phyloP scores from a whole-genome alignment of 2,888 invertebrate genomes.

The Leucoptera coffeella region DNA sequence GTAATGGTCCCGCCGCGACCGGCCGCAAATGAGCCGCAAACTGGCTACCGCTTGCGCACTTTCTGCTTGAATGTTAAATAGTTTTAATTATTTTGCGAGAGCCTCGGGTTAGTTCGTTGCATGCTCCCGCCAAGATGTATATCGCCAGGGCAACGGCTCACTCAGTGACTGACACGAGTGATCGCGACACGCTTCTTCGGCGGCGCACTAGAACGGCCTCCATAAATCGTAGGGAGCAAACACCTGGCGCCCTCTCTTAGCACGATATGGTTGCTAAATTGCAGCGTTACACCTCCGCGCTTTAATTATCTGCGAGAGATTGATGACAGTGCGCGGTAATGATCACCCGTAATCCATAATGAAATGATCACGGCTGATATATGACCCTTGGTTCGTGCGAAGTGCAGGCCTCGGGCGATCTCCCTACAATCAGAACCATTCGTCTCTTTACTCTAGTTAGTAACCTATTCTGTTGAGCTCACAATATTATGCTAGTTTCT shows the following conservation, averaged over 20 bases:
- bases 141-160: no score
- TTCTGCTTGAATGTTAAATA: constrained; percentile 47
- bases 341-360: constrained; percentile 26
- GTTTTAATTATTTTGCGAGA: constrained; percentile 46
- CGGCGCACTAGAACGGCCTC: no score
- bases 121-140: no score
- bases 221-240: no score
- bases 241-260: no score
- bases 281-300: no score
- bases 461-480: constrained; percentile 7
- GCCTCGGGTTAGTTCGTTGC: constrained; percentile 33
- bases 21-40: constrained; percentile 16
- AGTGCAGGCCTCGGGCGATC: constrained; percentile 10
- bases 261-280: no score
- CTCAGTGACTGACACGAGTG: no score
- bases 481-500: constrained; percentile 10
- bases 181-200: no score
- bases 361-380: constrained; percentile 15
- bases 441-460: constrained; percentile 16
- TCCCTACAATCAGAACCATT: constrained; percentile 13
- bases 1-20: constrained; percentile 19
- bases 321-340: constrained; percentile 27
- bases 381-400: background rate
- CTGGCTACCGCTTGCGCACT: constrained; percentile 32
- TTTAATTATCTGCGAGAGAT: no score